Evolutionary conservation across 2,888 invertebrate genomes (phyloP), one percentile per base, ranked within the genome.

Genomic region (Oscheius myriophilus): DNA sequence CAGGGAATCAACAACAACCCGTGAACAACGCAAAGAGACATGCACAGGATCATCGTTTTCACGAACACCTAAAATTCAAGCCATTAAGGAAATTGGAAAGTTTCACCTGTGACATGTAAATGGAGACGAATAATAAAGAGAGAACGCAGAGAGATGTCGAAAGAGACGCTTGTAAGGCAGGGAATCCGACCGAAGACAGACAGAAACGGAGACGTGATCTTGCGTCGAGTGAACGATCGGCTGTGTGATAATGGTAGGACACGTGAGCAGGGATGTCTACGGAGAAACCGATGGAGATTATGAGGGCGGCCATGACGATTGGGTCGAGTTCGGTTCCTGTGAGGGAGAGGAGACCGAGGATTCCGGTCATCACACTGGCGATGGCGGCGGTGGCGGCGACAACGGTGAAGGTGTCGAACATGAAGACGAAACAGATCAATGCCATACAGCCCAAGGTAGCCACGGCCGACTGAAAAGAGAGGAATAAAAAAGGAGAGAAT

Each of bases 251-350:
- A 58, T 84, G 84, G 58, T 80, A 83, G 2, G 80, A 75, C 7
- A 84, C 77, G 57, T 84, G 84, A 6, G 82, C 81, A 0, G 84
- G 84, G 16, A 84, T 82, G 52, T 84, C 84, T n/a, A 84, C 82
- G 1, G 79, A 79, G 73, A 83, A 82, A 6, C 84, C 84, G 57
- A 84, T 82, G 1, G 84, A 79, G 45, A 84, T 82, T 25, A 84
- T 73, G 65, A 82, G 67, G 1, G 82, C 75, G 0, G 83, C 76
- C 82, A 82, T 82, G 25, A 78, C 78, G 58, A 83, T 82, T 0
- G 83, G 83, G 53, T 83, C 83, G 42, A 83, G 66, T 21, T 80
- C 79, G 11, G 82, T 78, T 18, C 75, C 71, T 65, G 76, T 75
- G 69, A 75, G 76, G 4, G 79, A 72, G 33, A 83, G 65, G n/a